Evolutionary conservation across 2,888 invertebrate species (phyloP), one percentile per base, ranked within the genome.

Genomic region (Xestia xanthographa): DNA sequence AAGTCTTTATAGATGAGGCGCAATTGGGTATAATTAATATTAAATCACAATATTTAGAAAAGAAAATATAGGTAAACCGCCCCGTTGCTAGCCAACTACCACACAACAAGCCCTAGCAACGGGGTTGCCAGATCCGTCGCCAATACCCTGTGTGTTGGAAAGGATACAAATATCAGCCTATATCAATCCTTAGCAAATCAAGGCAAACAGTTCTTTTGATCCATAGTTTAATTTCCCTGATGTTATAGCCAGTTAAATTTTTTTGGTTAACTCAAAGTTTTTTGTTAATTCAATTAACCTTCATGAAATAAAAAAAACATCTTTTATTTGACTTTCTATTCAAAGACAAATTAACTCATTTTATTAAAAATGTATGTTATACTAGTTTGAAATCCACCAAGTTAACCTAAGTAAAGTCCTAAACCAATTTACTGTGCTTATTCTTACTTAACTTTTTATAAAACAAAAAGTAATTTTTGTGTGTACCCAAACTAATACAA

Each of bases 391-490:
- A 48, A 67, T 56, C 11, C 9, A n/a, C 38, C 72, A 17, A 69
- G 60, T 34, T 69, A 66, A 75, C 56, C 75, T 58, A 17, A 29
- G 29, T 11, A n/a, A 66, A 68, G 70, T 34, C 5, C 14, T 56
- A 38, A 79, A 77, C 48, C 43, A 58, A 74, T 80, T 77, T 69
- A 68, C 63, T 34, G 11, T 60, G 29, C 60, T 71, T 11, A 60
- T 75, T 77, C 62, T 20, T 65, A 50, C 41, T 69, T 56, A 58
- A 62, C 43, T 20, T 56, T 65, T 50, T 26, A 22, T 67, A 20
- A 50, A 60, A 48, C 5, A 9, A 82, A 68, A 56, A 73, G 22
- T 58, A 3, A 26, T 34, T 43, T 60, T 43, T 14, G 38, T 22
- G 50, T 2, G 38, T 22, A 56, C n/a, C 17, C 48, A 29, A 29